Evolutionary conservation across 30 jellyfish, hydroid and myxozoan genomes (phyloP).

Genomic region (Hydractinia echinata): DNA sequence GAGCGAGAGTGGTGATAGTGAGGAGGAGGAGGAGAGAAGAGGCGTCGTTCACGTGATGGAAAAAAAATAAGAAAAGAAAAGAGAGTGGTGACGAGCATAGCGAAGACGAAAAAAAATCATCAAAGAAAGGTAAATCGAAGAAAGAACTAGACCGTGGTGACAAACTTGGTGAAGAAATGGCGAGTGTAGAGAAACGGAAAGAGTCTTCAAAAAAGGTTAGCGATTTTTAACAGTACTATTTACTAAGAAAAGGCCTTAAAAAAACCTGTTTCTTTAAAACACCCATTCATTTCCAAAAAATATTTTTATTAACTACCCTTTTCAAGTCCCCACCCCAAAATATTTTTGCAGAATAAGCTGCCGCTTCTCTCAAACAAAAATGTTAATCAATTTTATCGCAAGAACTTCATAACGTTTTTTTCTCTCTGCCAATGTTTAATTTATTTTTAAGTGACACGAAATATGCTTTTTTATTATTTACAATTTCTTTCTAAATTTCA

Average conservation of each 20-base stretch:
- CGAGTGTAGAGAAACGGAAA: neutral
- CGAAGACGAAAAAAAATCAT: constrained; percentile 17
- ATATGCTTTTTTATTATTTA: too few species aligned
- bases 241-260: neutral
- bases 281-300: too few species aligned
- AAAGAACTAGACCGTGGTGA: neutral
- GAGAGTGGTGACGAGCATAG: neutral
- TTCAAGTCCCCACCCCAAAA: too few species aligned
- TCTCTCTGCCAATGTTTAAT: too few species aligned
- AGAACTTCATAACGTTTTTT: too few species aligned
- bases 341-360: too few species aligned
- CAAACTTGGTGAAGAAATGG: constrained; percentile 5
- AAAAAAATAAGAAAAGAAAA: constrained; percentile 1
- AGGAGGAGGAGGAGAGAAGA: neutral
- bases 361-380: too few species aligned
- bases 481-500: too few species aligned
- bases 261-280: too few species aligned
- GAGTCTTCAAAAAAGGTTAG: neutral
- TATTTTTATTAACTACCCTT: too few species aligned
- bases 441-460: too few species aligned
- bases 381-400: too few species aligned
- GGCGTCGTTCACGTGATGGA: neutral
- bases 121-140: neutral
- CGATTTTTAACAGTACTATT: neutral
- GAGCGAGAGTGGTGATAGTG: neutral